These are phyloP conservation scores for Pterois miles DNA, from an alignment of 2,797 vertebrate genomes.

Conservation along the genomic window DNA sequence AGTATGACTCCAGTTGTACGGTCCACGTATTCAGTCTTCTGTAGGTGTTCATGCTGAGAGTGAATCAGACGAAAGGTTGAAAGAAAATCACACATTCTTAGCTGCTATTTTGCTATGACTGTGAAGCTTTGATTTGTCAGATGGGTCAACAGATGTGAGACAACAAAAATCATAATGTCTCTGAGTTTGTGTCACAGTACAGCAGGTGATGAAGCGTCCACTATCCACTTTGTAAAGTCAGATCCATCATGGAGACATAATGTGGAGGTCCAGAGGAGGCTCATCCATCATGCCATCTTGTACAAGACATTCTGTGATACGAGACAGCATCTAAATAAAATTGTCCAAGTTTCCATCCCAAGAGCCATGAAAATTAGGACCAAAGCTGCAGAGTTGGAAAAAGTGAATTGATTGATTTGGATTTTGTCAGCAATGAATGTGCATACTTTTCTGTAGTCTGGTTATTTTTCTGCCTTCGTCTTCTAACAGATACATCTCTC, in stretches of 20 bases:
- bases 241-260: not conserved
- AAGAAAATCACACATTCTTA: not conserved
- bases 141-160: not conserved
- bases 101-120: not conserved
- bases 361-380: not conserved
- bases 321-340: not conserved
- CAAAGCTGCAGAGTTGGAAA: not conserved
- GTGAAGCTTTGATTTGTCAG: not conserved
- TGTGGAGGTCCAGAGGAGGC: not conserved
- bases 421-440: not conserved
- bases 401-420: not conserved
- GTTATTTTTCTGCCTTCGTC: not conserved
- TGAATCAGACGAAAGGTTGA: constrained; percentile 3
- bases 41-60: not conserved
- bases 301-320: not conserved
- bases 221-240: no score
- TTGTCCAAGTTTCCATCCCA: not conserved
- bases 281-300: not conserved
- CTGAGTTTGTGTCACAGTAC: not conserved
- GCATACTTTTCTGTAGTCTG: not conserved
- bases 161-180: not conserved
- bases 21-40: not conserved
- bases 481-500: not conserved
- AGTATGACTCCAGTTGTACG: not conserved
- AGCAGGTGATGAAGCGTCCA: no score